Evolutionary conservation across 2,797 vertebrate genomes (phyloP), one percentile per base, ranked within the genome.

Genomic region (Chiloscyllium punctatum): DNA sequence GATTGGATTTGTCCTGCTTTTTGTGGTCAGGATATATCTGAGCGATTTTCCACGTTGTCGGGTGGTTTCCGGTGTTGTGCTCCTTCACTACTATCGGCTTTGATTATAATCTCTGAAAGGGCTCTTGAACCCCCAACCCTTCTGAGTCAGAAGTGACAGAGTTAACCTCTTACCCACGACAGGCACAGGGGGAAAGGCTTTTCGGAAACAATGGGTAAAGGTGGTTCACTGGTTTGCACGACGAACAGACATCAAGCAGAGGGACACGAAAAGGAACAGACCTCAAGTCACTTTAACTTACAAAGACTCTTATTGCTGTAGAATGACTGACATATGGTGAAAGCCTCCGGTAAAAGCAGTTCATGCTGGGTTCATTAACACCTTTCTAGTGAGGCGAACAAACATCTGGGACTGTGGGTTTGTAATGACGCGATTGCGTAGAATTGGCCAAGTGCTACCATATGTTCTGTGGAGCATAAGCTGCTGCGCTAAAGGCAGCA

Each of bases 351-450:
- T 25, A 37, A 84, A 84, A 84, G 37, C 82, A 84, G 42, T 84
- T 84, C 42, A 84, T 84, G 82, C 82, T 84, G 37, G 48, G 82
- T 84, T 84, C 37, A 84, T 84, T 84, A 84, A 48, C 82, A 84
- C 42, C 82, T 84, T 84, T 84, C 21, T 84, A 23, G 42, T 48
- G 82, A 84, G 48, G 48, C 7, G 37, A 48, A 84, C 9, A 18
- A 62, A 84, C 48, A 84, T 9, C 82, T 48, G 82, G 82, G 82
- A 84, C 82, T 25, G 42, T 25, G 82, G 42, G 21, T 48, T 77
- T 48, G 8, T 25, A 21, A 84, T 48, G 82, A 84, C 48, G 23
- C 42, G 6, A 84, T 48, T 7, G 25, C 37, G 48, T 84, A 0
- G 42, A 8, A 23, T 84, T 84, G 82, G 37, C 37, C 21, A 48